phyloP scores from a whole-genome alignment of 1,140 invertebrate genomes.

The Saccostrea glomerata region DNA sequence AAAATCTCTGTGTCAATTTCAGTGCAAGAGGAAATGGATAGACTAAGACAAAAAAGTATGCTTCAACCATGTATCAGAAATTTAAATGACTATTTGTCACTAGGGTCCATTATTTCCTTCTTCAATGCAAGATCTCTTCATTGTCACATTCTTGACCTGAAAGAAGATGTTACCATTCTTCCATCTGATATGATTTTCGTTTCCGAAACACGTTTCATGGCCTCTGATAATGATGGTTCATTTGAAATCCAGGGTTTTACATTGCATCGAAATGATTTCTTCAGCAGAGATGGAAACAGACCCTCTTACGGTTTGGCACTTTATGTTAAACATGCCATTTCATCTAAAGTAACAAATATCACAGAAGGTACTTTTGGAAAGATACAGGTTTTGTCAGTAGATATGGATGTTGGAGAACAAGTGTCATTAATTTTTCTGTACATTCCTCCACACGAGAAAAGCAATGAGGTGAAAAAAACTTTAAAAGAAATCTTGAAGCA shows the following conservation, averaged over 20 bases:
- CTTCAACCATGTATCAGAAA: slow-evolving; percentile 7
- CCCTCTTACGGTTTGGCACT: slow-evolving; percentile 35
- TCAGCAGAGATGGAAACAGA: not conserved
- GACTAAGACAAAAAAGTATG: slow-evolving; percentile 39
- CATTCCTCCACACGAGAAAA: slow-evolving; percentile 11
- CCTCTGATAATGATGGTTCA: slow-evolving; percentile 11
- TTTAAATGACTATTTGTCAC: not conserved
- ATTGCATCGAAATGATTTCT: slow-evolving; percentile 7
- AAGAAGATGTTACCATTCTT: slow-evolving; percentile 3
- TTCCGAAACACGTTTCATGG: slow-evolving; percentile 3
- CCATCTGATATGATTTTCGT: slow-evolving; percentile 28
- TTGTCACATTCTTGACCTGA: slow-evolving; percentile 26
- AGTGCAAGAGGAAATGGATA: slow-evolving; percentile 57
- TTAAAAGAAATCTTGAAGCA: not conserved
- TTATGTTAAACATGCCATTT: not conserved
- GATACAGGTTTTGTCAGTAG: not conserved
- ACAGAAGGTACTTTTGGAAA: not conserved
- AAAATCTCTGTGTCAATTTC: slow-evolving; percentile 45
- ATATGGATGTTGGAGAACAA: not conserved
- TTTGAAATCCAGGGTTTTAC: slow-evolving; percentile 3
- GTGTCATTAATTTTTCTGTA: slow-evolving; percentile 19
- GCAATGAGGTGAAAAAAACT: not conserved
- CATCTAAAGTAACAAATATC: not conserved
- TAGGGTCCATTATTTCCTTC: not conserved
- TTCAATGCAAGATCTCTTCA: slow-evolving; percentile 43